Evolutionary conservation across 2,797 vertebrate genomes (phyloP).

Genomic region (Odontamblyopus rebecca): DNA sequence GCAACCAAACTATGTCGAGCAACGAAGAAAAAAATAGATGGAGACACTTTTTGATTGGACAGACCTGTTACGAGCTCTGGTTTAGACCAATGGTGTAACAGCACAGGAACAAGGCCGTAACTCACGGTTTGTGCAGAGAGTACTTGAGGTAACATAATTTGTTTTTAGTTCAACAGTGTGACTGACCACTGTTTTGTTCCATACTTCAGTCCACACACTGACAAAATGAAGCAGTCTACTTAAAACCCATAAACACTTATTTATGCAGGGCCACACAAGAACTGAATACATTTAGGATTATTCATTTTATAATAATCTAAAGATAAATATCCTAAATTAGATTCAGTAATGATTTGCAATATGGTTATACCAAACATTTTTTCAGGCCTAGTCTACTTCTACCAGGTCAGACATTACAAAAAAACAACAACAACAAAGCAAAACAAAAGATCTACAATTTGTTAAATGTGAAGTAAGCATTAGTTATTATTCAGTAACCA

Average conservation of each 20-base stretch:
- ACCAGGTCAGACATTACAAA: background rate
- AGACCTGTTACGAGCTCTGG: background rate
- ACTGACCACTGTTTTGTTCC: constrained; percentile 17
- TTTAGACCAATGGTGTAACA: constrained; percentile 57
- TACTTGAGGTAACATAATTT: constrained; percentile 49
- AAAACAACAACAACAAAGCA: no score
- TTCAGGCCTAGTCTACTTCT: background rate
- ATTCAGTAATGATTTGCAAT: background rate
- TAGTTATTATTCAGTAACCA: background rate
- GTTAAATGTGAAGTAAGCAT: background rate
- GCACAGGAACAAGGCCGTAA: constrained; percentile 21
- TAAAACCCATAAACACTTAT: background rate
- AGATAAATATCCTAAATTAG: background rate
- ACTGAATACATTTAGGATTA: background rate
- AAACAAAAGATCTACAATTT: background rate
- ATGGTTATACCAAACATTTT: background rate
- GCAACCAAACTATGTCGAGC: constrained; percentile 80
- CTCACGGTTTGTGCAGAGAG: constrained; percentile 49
- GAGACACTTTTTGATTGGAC: constrained; percentile 62
- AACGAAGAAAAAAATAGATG: constrained; percentile 49
- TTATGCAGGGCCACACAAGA: background rate
- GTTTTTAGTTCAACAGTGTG: constrained; percentile 35
- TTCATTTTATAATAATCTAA: background rate
- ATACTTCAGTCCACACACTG: background rate
- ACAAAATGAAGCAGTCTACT: background rate